A percentile compares a stretch with the other conserved stretches of the same genome.
Evolutionary conservation across 2,113 vertebrate genomes (phyloP).

Genomic region (Petromus typicus): DNA sequence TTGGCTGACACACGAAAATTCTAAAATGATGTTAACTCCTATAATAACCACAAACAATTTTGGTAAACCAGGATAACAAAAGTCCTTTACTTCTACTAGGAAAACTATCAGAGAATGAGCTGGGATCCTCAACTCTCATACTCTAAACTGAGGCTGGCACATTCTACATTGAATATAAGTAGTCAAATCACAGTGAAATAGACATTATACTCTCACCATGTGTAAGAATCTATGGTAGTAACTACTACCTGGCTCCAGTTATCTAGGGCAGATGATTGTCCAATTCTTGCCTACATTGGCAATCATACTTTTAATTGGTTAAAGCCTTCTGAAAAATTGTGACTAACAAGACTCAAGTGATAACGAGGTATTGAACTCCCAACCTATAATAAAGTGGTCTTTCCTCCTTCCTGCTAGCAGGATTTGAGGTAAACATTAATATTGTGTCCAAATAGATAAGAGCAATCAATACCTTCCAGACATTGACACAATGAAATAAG

Average conservation of each 20-base stretch:
- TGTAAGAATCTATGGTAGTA: not conserved
- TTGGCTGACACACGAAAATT: constrained; percentile 44
- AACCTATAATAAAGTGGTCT: not conserved
- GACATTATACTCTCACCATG: not conserved
- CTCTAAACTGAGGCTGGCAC: not conserved
- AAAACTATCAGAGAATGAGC: not conserved
- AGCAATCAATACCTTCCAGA: not conserved
- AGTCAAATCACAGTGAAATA: not conserved
- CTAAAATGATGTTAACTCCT: constrained; percentile 43
- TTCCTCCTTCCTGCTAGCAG: not conserved
- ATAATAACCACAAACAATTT: not conserved
- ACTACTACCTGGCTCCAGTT: not conserved
- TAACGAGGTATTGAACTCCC: not conserved
- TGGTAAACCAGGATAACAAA: constrained; percentile 19
- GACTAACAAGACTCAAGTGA: not conserved
- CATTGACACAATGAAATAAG: not conserved
- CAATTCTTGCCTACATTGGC: not conserved
- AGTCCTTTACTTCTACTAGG: not conserved
- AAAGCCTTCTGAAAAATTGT: not conserved
- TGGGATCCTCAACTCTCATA: not conserved
- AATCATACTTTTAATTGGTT: not conserved
- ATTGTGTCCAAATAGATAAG: not conserved
- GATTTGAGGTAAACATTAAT: not conserved
- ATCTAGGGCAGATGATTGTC: not conserved
- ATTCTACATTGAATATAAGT: not conserved